phyloP scores from a whole-genome alignment of 2,113 vertebrate species.

The Zosterops lateralis region DNA sequence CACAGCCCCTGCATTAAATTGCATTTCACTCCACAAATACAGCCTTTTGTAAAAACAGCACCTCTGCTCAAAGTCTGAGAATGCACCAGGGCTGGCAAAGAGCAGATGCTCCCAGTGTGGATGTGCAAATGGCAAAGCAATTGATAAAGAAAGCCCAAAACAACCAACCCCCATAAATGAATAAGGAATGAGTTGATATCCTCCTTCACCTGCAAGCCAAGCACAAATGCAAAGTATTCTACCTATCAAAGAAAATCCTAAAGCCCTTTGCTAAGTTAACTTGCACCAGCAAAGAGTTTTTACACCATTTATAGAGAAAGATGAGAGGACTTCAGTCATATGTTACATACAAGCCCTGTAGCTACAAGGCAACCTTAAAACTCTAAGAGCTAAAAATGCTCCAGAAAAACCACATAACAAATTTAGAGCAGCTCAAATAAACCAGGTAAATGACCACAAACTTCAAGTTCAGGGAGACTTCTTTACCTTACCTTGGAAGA shows the following conservation, averaged over 20 bases:
- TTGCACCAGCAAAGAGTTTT: not conserved
- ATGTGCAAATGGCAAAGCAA: not conserved
- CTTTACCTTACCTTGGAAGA: not conserved
- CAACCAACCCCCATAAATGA: too few relatives aligned
- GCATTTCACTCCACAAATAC: accelerated
- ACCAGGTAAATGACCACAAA: not conserved
- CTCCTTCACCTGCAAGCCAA: not conserved
- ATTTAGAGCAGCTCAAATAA: not conserved
- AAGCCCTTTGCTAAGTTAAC: not conserved
- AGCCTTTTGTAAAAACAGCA: not conserved
- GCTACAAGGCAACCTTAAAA: not conserved
- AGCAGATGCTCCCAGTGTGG: accelerated
- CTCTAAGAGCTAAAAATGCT: accelerated
- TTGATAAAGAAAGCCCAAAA: not conserved
- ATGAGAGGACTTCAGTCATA: accelerated
- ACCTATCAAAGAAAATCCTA: accelerated
- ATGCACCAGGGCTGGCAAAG: accelerated
- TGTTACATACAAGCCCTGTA: accelerated
- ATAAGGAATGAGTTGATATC: accelerated
- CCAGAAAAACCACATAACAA: not conserved
- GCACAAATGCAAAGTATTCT: not conserved
- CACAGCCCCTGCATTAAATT: accelerated
- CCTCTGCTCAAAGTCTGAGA: not conserved
- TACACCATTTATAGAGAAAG: accelerated
- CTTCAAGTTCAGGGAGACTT: not conserved